A percentile compares a stretch with the other conserved stretches of the same genome.
Conservation (phyloP, 2,113 vertebrate genomes). For the Eubucco bourcierii region DNA sequence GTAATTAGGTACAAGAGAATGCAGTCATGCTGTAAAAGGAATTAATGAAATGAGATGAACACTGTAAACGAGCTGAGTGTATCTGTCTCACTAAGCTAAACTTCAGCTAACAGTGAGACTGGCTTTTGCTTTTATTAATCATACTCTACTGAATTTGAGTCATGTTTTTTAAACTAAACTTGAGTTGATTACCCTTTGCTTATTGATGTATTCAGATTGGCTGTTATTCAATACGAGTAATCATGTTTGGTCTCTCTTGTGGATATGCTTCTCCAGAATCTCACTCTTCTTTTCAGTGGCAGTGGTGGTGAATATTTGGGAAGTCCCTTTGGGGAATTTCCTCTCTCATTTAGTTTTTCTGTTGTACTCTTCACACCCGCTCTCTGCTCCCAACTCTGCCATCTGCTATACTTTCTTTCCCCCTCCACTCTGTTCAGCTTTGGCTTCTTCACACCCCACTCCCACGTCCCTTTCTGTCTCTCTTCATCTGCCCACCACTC, state of each 20-base stretch:
- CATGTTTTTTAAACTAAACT: neutral
- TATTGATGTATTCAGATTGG: slow-evolving; percentile 23
- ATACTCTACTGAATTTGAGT: neutral
- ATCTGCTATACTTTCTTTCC: slow-evolving; percentile 81
- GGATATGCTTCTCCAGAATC: slow-evolving; percentile 58
- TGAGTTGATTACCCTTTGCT: neutral
- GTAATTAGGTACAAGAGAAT: neutral
- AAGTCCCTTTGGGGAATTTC: slow-evolving; percentile 86
- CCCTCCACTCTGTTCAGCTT: slow-evolving; percentile 80
- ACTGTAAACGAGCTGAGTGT: neutral
- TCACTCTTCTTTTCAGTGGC: slow-evolving; percentile 65
- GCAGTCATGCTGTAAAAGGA: neutral
- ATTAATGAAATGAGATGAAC: neutral
- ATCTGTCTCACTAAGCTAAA: neutral
- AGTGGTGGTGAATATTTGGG: slow-evolving; percentile 79
- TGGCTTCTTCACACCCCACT: slow-evolving; percentile 85
- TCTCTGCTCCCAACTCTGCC: slow-evolving; percentile 81
- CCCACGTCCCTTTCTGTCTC: slow-evolving; percentile 82
- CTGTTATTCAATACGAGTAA: slow-evolving; percentile 49
- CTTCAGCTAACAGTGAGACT: neutral
- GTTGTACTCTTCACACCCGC: slow-evolving; percentile 83
- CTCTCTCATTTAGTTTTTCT: slow-evolving; percentile 79
- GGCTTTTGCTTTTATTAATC: neutral
- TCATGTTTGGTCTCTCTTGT: slow-evolving; percentile 55
- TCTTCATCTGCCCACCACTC: slow-evolving; percentile 82